These are phyloP conservation scores for Eupithecia inturbata DNA, from an alignment of 2,888 invertebrate species.

Conservation along the genomic window DNA sequence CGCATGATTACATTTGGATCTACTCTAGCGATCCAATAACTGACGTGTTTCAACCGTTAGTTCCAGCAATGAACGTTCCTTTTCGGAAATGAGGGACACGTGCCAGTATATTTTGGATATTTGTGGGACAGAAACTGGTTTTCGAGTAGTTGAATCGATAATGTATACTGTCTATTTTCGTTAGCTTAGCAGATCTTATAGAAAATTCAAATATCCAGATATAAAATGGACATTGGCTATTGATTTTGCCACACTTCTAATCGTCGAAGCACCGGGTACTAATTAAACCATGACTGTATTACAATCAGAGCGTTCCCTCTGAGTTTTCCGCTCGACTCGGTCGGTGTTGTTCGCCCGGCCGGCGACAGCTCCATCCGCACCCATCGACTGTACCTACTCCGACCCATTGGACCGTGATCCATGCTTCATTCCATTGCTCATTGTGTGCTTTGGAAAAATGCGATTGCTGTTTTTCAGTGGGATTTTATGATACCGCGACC, in stretches of 20 bases:
- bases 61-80: slow-evolving; percentile 6
- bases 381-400: slow-evolving; percentile 43
- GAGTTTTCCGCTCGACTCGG: slow-evolving; percentile 45
- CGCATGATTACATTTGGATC: slow-evolving; percentile 58
- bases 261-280: slow-evolving; percentile 22
- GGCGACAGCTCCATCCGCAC: slow-evolving; percentile 59
- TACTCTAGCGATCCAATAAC: slow-evolving; percentile 16
- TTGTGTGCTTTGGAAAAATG: slow-evolving; percentile 25
- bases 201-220: background rate
- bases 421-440: slow-evolving; percentile 35
- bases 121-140: background rate
- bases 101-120: background rate
- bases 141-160: background rate
- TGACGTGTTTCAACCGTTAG: background rate
- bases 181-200: background rate
- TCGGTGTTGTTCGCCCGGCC: slow-evolving; percentile 52
- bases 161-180: background rate
- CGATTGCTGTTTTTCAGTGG: slow-evolving; percentile 13
- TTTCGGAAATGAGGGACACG: background rate
- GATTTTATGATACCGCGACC: background rate
- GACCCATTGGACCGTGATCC: slow-evolving; percentile 38
- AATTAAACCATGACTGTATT: slow-evolving; percentile 43
- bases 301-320: slow-evolving; percentile 42
- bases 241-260: slow-evolving; percentile 10
- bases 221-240: background rate